These are phyloP conservation scores for Acrossocheilus wenchowensis DNA, from an alignment of 2,797 vertebrate species.

Conservation along the genomic window DNA sequence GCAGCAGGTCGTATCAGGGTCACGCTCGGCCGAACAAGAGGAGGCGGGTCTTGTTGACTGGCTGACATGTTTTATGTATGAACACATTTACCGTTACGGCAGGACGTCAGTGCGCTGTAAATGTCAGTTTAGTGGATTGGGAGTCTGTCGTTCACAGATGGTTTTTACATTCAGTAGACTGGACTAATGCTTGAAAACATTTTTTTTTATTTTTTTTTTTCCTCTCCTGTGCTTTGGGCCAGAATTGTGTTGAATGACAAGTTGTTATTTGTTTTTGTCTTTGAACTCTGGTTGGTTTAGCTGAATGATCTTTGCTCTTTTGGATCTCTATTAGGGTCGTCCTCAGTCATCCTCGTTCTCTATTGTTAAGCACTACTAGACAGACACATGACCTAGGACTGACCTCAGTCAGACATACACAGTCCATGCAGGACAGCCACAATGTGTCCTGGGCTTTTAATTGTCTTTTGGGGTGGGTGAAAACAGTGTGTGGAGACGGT, in stretches of 20 bases:
- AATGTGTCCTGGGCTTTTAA: conserved; percentile 11
- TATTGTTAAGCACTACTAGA: conserved; percentile 42
- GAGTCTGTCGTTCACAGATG: conserved; percentile 37
- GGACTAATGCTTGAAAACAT: conserved; percentile 21
- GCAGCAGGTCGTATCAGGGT: conserved; percentile 48
- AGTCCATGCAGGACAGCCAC: conserved; percentile 31
- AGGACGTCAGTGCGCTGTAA: conserved; percentile 33
- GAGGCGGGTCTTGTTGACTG: conserved; percentile 26
- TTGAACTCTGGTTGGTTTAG: not conserved
- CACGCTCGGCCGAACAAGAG: conserved; percentile 30
- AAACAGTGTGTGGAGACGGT: conserved; percentile 19
- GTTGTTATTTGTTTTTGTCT: not conserved
- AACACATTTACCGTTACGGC: conserved; percentile 66
- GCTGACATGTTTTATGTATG: conserved; percentile 70
- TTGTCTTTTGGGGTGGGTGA: conserved; percentile 2
- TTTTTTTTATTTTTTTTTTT: not conserved
- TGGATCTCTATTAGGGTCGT: not conserved
- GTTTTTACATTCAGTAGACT: conserved; percentile 47
- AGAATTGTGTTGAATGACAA: not conserved
- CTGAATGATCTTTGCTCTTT: not conserved
- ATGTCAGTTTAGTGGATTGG: conserved; percentile 49
- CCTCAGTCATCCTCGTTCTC: not conserved
- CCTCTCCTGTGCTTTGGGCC: not conserved
- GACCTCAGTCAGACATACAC: conserved; percentile 33
- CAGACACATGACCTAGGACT: conserved; percentile 50